Percentiles rank a stretch among this genome's conserved stretches.
phyloP scores from a whole-genome alignment of 2,888 invertebrate species.

The Selenia dentaria region DNA sequence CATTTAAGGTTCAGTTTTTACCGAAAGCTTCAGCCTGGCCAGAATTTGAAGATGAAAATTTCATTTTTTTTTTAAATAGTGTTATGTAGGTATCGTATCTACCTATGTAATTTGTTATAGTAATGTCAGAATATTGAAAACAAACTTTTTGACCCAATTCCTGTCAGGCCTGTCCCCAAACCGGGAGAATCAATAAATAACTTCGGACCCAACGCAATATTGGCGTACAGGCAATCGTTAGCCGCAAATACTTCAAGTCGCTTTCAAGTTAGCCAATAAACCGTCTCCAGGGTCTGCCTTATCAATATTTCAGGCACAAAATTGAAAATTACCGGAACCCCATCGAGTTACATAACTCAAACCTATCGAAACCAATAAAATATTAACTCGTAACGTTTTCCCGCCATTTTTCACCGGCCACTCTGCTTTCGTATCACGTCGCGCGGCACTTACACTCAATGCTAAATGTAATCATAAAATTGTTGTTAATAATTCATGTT shows the following conservation, averaged over 20 bases:
- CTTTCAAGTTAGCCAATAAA: conserved; percentile 43
- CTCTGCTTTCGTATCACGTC: conserved; percentile 75
- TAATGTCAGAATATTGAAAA: no score
- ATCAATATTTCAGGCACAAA: conserved; percentile 81
- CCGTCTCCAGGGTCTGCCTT: conserved; percentile 48
- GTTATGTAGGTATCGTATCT: no score
- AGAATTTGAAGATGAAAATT: no score
- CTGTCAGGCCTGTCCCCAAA: conserved; percentile 8
- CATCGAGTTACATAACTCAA: conserved; percentile 73
- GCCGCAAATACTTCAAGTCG: conserved; percentile 28
- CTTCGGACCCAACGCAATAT: conserved; percentile 24
- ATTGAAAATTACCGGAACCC: conserved; percentile 79
- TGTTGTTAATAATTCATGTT: conserved; percentile 82
- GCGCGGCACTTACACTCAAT: conserved; percentile 72
- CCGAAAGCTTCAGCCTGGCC: no score
- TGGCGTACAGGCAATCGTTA: conserved; percentile 24
- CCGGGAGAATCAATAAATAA: conserved; percentile 27
- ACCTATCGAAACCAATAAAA: conserved; percentile 82
- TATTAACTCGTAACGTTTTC: conserved; percentile 78
- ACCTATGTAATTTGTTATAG: no score
- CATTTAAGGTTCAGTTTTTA: no score
- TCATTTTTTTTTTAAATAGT: no score
- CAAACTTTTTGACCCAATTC: neutral
- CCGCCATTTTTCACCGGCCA: conserved; percentile 76
- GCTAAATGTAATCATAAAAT: conserved; percentile 84